phyloP scores from a whole-genome alignment of 2,888 invertebrate species.

The Pyrrhia umbra region DNA sequence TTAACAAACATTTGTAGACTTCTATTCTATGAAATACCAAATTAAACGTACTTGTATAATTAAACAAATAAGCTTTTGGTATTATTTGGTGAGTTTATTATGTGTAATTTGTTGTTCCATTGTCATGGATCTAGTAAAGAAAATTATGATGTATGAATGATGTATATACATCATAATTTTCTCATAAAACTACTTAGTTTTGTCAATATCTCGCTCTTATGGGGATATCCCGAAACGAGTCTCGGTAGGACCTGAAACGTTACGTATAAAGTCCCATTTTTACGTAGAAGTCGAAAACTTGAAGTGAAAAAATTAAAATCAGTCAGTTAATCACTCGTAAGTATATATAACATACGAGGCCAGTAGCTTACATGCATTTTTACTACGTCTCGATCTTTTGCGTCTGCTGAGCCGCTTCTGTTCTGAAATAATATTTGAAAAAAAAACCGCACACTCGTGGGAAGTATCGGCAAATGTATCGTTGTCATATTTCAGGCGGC shows the following conservation, averaged over 20 bases:
- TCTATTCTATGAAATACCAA: constrained; percentile 14
- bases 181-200: not conserved
- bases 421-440: not conserved
- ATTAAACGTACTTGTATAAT: not conserved
- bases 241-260: too few relatives aligned
- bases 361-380: too few relatives aligned
- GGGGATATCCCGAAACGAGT: not conserved
- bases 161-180: too few relatives aligned
- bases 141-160: too few relatives aligned
- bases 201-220: not conserved
- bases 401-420: not conserved
- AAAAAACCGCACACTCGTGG: constrained; percentile 23
- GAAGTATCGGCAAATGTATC: constrained; percentile 54
- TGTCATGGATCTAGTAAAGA: not conserved
- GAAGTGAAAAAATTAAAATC: not conserved
- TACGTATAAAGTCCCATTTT: not conserved
- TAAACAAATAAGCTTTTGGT: not conserved
- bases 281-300: constrained; percentile 3
- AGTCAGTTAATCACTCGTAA: constrained; percentile 15
- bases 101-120: not conserved
- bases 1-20: constrained; percentile 31
- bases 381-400: not conserved
- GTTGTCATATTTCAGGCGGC: constrained; percentile 61
- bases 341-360: too few relatives aligned
- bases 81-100: not conserved